Conservation (phyloP, 2,113 vertebrate species). For the Catharus minimus region DNA sequence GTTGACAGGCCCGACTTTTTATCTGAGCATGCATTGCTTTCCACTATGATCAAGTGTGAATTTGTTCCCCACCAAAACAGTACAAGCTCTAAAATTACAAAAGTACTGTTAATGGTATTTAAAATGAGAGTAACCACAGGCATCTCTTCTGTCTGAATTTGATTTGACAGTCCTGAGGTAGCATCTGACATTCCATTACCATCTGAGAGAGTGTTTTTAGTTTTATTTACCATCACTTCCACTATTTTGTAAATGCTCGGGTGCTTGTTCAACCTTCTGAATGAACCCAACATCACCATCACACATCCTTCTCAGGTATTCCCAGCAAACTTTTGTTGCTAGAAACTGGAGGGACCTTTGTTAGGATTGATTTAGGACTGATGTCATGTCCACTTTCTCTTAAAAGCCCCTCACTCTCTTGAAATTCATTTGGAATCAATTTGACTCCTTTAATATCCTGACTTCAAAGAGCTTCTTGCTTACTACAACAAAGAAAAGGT, state of each 20-base stretch:
- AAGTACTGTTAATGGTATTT: accelerated
- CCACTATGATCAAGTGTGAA: not conserved
- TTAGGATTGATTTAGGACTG: not conserved
- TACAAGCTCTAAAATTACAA: not conserved
- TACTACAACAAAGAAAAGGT: not conserved
- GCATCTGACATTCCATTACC: not conserved
- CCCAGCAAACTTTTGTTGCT: not conserved
- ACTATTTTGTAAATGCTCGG: not conserved
- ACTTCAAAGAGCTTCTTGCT: not conserved
- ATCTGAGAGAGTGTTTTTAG: not conserved
- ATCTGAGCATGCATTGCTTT: not conserved
- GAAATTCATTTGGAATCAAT: not conserved
- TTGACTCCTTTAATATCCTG: not conserved
- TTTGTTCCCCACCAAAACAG: not conserved
- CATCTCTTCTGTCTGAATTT: not conserved
- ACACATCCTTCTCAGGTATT: not conserved
- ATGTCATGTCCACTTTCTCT: not conserved
- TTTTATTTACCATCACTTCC: not conserved
- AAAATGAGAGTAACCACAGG: not conserved
- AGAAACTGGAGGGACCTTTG: not conserved
- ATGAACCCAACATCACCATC: not conserved
- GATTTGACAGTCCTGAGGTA: not conserved
- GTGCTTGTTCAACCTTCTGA: not conserved
- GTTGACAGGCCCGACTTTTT: not conserved
- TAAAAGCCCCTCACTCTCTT: not conserved